Conservation (phyloP, 2,888 invertebrate species). For the Sesia apiformis region DNA sequence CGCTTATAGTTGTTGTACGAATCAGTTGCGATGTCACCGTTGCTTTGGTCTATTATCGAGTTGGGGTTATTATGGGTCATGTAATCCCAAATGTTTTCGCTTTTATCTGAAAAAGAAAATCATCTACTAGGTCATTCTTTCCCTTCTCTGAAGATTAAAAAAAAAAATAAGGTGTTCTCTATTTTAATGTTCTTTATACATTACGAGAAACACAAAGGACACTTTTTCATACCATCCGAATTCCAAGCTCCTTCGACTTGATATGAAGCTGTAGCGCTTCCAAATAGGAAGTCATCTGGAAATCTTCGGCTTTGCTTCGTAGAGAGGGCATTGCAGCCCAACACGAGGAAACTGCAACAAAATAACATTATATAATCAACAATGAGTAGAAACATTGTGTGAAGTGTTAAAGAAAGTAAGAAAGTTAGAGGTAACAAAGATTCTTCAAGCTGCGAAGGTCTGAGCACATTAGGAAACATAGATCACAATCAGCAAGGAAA, state of each 20-base stretch:
- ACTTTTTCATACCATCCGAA: slow-evolving; percentile 28
- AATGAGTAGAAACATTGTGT: not conserved
- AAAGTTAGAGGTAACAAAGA: no score
- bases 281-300: slow-evolving; percentile 43
- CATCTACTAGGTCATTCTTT: not conserved
- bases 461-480: no score
- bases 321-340: slow-evolving; percentile 11
- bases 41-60: not conserved
- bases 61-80: slow-evolving; percentile 28
- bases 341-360: slow-evolving; percentile 10
- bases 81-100: slow-evolving; percentile 31
- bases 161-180: not conserved
- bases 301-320: slow-evolving; percentile 22
- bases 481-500: no score
- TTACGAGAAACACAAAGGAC: not conserved
- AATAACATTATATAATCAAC: not conserved
- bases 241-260: slow-evolving; percentile 49
- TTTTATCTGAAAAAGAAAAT: slow-evolving; percentile 2
- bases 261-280: slow-evolving; percentile 42
- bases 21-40: no score
- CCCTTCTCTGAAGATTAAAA: not conserved
- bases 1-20: no score
- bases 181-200: not conserved
- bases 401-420: no score
- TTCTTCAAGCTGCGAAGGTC: no score